Conservation (phyloP, 2,888 invertebrate genomes). For the Didymodactylos carnosus region DNA sequence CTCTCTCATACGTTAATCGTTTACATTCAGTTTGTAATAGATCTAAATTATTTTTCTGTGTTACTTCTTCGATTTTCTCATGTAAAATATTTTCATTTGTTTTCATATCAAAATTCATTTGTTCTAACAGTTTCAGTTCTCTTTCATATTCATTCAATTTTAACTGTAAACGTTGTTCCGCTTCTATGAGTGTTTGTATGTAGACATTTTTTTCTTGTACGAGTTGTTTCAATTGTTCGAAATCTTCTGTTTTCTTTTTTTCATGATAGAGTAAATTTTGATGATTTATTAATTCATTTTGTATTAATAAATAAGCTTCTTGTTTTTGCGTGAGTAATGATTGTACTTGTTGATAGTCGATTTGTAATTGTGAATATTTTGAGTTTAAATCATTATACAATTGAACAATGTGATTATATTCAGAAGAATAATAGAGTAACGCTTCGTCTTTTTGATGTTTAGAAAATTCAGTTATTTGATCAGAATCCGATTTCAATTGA, state of each 20-base stretch:
- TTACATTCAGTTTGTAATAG: not conserved
- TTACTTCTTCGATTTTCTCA: too few relatives aligned
- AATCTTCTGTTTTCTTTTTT: not conserved
- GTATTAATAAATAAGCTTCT: not conserved
- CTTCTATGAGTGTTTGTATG: not conserved
- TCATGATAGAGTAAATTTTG: not conserved
- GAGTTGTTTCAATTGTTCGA: not conserved
- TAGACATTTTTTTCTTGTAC: not conserved
- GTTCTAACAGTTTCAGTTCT: not conserved
- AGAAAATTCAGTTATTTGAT: not conserved
- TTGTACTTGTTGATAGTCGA: not conserved
- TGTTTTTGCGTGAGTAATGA: not conserved
- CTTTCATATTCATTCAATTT: not conserved
- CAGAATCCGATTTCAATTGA: not conserved
- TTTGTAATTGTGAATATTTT: not conserved
- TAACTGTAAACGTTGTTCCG: not conserved
- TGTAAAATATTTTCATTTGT: not conserved
- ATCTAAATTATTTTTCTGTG: not conserved
- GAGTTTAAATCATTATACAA: not conserved
- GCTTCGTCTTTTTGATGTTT: not conserved
- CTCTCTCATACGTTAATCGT: not conserved
- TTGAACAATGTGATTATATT: not conserved
- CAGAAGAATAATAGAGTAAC: not conserved
- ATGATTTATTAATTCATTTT: not conserved
- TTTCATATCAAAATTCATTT: not conserved